These are phyloP conservation scores for Panagrolaimus sp. DNA, from an alignment of 1,140 invertebrate genomes.

Conservation along the genomic window DNA sequence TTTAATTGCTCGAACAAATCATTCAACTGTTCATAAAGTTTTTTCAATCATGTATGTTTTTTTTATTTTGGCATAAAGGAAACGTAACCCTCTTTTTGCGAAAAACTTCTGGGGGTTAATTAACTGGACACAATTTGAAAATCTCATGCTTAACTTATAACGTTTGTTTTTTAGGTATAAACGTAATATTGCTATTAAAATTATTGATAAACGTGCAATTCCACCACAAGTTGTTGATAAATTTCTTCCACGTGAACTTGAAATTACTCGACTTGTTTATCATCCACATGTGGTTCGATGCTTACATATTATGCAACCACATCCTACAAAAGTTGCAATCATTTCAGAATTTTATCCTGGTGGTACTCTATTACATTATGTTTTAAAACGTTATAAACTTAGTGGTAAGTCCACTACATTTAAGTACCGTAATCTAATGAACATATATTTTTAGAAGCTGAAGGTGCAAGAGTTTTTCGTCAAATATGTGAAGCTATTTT, in stretches of 20 bases:
- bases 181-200: neutral
- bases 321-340: constrained; percentile 16
- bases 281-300: constrained; percentile 17
- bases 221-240: constrained; percentile 19
- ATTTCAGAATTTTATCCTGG: constrained; percentile 17
- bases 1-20: neutral
- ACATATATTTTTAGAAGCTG: neutral
- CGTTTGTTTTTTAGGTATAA: neutral
- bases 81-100: no score
- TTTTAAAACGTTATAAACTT: neutral
- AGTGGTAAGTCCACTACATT: no score
- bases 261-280: constrained; percentile 16
- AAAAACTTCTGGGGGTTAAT: neutral
- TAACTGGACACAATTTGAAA: no score
- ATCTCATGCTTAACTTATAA: no score
- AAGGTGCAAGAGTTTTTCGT: constrained; percentile 13
- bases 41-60: neutral
- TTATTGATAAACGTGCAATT: constrained; percentile 10
- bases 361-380: constrained; percentile 18
- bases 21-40: constrained; percentile 1
- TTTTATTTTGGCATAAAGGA: no score
- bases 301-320: constrained; percentile 5
- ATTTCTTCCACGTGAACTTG: constrained; percentile 22
- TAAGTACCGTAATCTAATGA: neutral
- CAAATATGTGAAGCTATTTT: constrained; percentile 23